A percentile compares a stretch with the other conserved stretches of the same genome.
phyloP scores from a whole-genome alignment of 1,140 invertebrate species.

The Radopholus similis region DNA sequence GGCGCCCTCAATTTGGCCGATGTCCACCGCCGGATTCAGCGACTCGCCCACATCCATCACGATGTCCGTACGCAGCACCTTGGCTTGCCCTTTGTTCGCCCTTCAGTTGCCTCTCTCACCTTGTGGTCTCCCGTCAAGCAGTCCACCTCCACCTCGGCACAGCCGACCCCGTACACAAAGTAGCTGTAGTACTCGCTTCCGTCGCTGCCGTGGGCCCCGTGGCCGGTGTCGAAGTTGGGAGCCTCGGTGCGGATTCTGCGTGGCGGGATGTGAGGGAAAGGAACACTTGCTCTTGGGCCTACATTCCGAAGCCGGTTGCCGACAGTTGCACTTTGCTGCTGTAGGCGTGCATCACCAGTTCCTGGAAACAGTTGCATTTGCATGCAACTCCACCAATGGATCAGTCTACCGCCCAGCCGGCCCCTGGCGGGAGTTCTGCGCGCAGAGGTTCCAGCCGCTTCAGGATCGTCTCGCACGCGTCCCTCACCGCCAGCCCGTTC shows the following conservation, averaged over 20 bases:
- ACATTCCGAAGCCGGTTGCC: constrained; percentile 76
- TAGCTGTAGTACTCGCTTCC: constrained; percentile 56
- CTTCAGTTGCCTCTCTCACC: constrained; percentile 37
- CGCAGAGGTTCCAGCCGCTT: constrained; percentile 75
- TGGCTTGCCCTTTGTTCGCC: too few species aligned
- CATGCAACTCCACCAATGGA: not conserved
- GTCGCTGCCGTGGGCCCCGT: constrained; percentile 47
- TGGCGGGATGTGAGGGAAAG: not conserved
- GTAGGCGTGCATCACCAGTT: constrained; percentile 79
- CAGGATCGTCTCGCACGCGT: constrained; percentile 76
- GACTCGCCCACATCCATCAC: constrained; percentile 90
- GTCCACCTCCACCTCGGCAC: constrained; percentile 64
- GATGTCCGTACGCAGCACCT: constrained; percentile 81
- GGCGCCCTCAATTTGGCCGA: constrained; percentile 89
- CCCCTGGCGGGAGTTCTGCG: constrained; percentile 71
- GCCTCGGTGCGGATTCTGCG: constrained; percentile 51
- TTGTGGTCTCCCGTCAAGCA: constrained; percentile 65
- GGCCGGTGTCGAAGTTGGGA: constrained; percentile 47
- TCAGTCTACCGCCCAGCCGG: constrained; percentile 66
- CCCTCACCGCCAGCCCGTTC: constrained; percentile 86
- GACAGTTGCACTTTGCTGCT: constrained; percentile 74
- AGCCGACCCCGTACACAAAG: constrained; percentile 59
- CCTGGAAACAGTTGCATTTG: constrained; percentile 61
- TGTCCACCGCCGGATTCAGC: constrained; percentile 89
- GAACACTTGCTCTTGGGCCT: too few species aligned